Evolutionary conservation across 1,140 invertebrate species (phyloP).

Genomic region (Temnothorax curvispinosus): DNA sequence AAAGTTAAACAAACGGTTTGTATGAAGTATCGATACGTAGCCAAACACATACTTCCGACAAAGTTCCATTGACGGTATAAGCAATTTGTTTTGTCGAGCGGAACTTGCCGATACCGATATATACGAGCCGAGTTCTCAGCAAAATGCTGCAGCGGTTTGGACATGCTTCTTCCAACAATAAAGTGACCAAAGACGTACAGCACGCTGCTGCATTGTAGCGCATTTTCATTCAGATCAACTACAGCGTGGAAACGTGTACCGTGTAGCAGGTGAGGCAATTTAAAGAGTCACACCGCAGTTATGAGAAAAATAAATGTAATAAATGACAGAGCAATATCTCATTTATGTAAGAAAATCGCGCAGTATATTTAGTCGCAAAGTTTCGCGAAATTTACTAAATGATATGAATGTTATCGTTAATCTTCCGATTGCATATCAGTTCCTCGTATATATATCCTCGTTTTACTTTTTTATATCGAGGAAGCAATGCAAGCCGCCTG

Average conservation of each 20-base stretch:
- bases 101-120: slow-evolving; percentile 51
- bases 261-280: neutral
- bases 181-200: slow-evolving; percentile 37
- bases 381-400: neutral
- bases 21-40: slow-evolving; percentile 51
- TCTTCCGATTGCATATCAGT: no score
- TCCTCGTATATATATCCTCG: neutral
- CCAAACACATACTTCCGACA: slow-evolving; percentile 42
- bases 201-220: slow-evolving; percentile 41
- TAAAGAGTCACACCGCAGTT: neutral
- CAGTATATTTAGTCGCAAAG: neutral
- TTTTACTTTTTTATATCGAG: neutral
- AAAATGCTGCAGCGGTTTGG: slow-evolving; percentile 40
- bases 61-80: slow-evolving; percentile 46
- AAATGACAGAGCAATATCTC: neutral
- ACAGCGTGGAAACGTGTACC: neutral
- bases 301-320: slow-evolving; percentile 17
- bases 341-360: neutral
- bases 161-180: slow-evolving; percentile 51
- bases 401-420: neutral
- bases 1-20: slow-evolving; percentile 46
- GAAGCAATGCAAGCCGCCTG: neutral
- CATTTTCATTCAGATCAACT: slow-evolving; percentile 48
- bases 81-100: slow-evolving; percentile 55
- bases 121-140: slow-evolving; percentile 44